Base-by-base conservation (phyloP, 2,888 invertebrate genomes). In the Achlya flavicornis region DNA sequence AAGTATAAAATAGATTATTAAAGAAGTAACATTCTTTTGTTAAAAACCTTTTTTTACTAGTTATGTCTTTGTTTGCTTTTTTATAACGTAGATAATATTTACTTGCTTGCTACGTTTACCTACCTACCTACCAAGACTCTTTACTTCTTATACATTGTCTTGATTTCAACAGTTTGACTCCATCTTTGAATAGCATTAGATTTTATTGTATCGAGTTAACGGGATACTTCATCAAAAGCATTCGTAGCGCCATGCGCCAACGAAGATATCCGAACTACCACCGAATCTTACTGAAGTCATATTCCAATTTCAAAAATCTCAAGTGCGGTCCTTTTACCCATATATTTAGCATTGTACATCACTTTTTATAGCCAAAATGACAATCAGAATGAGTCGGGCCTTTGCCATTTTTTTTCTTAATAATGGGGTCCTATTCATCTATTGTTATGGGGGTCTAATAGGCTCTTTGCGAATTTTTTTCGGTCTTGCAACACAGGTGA, bases 391-490 rank as follows among this genome's bases (percentile, higher is more conserved):
- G 75, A 73, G 73, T 70, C 81, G 83, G 81, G 74, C 66, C 83
- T 85, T 87, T 89, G 89, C 87, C 65, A 87, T 79, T 88, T 88
- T 89, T 87, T 88, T 74, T 66, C 64, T 64, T 64, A 63, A 80
- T 85, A 79, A 84, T 80, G 77, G 75, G 73, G 66, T 71, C 70
- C 80, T 84, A 86, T 88, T 87, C 80, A 79, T 63, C 84, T 68
- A 78, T 90, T 90, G 89, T 90, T 82, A 84, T 69, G 84, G 85
- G 85, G 89, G 89, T 89, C 88, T 82, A 75, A 78, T 80, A 81
- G 46, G 46, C 75, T 69, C 77, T 76, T 84, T 85, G 85, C 84
- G 66, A 80, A 87, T 89, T 89, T 89, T 87, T 67, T 63, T 11
- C 57, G 70, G 61, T 16, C 61, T 62, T 48, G 69, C 66, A 78